phyloP scores from a whole-genome alignment of 1,140 invertebrate genomes.

The Listronotus bonariensis region DNA sequence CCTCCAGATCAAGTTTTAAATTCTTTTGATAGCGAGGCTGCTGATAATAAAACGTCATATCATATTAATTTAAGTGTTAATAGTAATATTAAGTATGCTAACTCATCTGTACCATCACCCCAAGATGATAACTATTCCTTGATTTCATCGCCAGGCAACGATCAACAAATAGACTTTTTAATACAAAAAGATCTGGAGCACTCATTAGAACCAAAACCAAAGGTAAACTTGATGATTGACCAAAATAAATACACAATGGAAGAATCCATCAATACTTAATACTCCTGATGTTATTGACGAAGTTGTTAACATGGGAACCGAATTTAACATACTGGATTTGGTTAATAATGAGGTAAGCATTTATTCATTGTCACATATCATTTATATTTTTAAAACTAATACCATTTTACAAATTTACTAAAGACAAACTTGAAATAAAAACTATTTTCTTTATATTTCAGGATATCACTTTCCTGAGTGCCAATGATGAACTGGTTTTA shows the following conservation, averaged over 20 bases:
- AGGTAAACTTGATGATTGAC: conserved; percentile 18
- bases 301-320: conserved; percentile 39
- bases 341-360: conserved; percentile 39
- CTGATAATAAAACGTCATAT: background rate
- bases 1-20: background rate
- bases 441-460: conserved; percentile 27
- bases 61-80: conserved; percentile 24
- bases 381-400: no score
- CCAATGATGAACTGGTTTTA: conserved; percentile 26
- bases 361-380: background rate
- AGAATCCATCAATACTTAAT: conserved; percentile 29
- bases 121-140: conserved; percentile 33
- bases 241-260: conserved; percentile 18
- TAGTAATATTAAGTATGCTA: conserved; percentile 24
- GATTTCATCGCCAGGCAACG: conserved; percentile 23
- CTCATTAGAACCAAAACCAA: background rate
- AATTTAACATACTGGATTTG: conserved; percentile 48
- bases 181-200: conserved; percentile 3
- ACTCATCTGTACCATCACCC: conserved; percentile 17
- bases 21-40: background rate
- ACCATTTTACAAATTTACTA: background rate
- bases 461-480: conserved; percentile 32
- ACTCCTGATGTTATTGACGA: conserved; percentile 50
- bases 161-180: background rate
- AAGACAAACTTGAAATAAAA: background rate